These are phyloP conservation scores for Lymantria dispar DNA, from an alignment of 2,888 invertebrate genomes.

Conservation along the genomic window DNA sequence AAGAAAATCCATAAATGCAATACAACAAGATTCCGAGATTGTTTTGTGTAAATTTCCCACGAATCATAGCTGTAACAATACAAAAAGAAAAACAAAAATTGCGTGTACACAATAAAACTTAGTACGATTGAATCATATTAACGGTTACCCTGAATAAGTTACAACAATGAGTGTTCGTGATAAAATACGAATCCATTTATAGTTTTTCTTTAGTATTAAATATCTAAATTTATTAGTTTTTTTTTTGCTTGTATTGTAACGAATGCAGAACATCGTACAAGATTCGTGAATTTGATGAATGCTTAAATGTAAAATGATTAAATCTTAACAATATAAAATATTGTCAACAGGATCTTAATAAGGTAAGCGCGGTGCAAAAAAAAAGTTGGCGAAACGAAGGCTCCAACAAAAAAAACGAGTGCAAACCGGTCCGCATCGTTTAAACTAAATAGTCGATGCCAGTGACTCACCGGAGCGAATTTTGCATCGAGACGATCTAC, in stretches of 20 bases:
- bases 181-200: slow-evolving; percentile 1
- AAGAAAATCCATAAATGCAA: background rate
- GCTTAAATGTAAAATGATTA: slow-evolving; percentile 10
- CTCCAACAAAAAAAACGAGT: slow-evolving; percentile 22
- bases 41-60: slow-evolving; percentile 27
- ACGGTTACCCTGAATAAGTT: slow-evolving; percentile 2
- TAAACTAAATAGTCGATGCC: slow-evolving; percentile 25
- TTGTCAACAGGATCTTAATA: slow-evolving; percentile 34
- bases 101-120: slow-evolving; percentile 21
- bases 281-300: background rate
- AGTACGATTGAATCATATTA: slow-evolving; percentile 19
- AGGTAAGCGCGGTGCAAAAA: slow-evolving; percentile 23
- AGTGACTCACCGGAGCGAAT: slow-evolving; percentile 46
- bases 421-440: slow-evolving; percentile 23
- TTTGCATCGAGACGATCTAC: slow-evolving; percentile 35
- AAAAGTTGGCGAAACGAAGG: slow-evolving; percentile 18
- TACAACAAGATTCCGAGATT: background rate
- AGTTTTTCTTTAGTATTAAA: background rate
- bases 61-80: slow-evolving; percentile 21
- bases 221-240: background rate
- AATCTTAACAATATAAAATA: slow-evolving; percentile 26
- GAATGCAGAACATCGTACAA: background rate
- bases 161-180: slow-evolving; percentile 25
- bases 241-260: background rate
- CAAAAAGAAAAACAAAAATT: slow-evolving; percentile 12